Evolutionary conservation across 2,888 invertebrate species (phyloP), one percentile per base, ranked within the genome.

Genomic region (Dasysyrphus albostriatus): DNA sequence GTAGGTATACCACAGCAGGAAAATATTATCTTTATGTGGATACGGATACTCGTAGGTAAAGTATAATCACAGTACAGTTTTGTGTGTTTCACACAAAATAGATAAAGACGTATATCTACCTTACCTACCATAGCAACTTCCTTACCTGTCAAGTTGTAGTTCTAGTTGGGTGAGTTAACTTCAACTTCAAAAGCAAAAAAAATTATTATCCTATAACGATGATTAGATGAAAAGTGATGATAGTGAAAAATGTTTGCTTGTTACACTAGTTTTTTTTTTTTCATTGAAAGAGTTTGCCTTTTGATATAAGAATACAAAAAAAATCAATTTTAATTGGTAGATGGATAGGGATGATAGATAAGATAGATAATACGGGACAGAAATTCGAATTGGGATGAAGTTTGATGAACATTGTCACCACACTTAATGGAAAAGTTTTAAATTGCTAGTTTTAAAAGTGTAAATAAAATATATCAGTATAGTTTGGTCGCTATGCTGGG

Each of bases 191-290:
- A 8, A 32, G 32, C 47, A n/a, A 34, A 16, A 58, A 58, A 58
- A 58, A 58, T 58, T 16, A 58, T 16, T 58, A 58, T 77, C 76
- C 47, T 58, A 24, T 24, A 77, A 74, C 81, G 85, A 81, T 85
- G 81, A 87, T 87, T 78, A 87, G 82, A 87, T 87, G 82, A 87
- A 87, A 87, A 78, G 85, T 82, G 85, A 87, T 87, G 85, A 82
- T 87, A 87, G 78, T 87, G 85, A 73, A 69, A 78, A 87, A 87
- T 82, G 85, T 54, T 54, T 69, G 69, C 82, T 81, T 63, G 82
- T 63, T 82, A 74, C 63, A 77, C 77, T 56, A 78, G 82, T 85
- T 80, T 49, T 49, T 49, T 7, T 19, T 47, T 16, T 19, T 16
- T n/a, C n/a, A 10, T 49, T 49, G 4, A 1, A 49, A 19, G 39